These are phyloP conservation scores for Fulica atra DNA, from an alignment of 2,113 vertebrate genomes.

Conservation along the genomic window DNA sequence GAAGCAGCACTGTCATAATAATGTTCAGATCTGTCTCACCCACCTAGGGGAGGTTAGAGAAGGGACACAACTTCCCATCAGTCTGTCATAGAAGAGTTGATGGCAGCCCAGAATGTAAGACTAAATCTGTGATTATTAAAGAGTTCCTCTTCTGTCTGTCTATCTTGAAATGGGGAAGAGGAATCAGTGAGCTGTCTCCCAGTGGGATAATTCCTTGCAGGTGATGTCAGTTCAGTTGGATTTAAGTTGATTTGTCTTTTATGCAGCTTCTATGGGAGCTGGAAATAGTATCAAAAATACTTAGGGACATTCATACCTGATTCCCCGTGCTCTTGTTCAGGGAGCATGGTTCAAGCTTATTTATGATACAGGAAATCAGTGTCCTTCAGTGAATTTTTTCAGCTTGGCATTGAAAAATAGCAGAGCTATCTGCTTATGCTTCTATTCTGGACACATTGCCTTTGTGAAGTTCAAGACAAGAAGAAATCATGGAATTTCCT, in stretches of 20 bases:
- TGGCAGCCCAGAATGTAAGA: neutral
- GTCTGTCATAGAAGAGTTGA: neutral
- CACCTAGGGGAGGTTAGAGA: accelerated
- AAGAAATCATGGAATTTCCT: neutral
- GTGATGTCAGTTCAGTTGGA: neutral
- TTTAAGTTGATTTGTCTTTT: constrained; percentile 1
- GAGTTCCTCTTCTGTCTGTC: neutral
- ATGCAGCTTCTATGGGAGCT: neutral
- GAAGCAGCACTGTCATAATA: neutral
- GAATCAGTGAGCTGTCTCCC: neutral
- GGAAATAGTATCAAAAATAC: neutral
- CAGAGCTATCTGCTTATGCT: neutral
- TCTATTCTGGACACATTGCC: neutral
- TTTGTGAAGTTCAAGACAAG: neutral
- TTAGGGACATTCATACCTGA: neutral
- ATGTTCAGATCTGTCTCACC: neutral
- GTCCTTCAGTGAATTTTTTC: neutral
- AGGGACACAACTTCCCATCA: neutral
- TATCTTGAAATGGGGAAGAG: neutral
- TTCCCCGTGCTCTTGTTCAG: neutral
- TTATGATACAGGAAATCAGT: neutral
- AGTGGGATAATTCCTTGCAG: neutral
- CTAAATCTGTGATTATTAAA: neutral
- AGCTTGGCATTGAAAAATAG: neutral
- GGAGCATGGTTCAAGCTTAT: neutral